These are phyloP conservation scores for Catharus ustulatus DNA, from an alignment of 2,797 vertebrate genomes.

Conservation along the genomic window DNA sequence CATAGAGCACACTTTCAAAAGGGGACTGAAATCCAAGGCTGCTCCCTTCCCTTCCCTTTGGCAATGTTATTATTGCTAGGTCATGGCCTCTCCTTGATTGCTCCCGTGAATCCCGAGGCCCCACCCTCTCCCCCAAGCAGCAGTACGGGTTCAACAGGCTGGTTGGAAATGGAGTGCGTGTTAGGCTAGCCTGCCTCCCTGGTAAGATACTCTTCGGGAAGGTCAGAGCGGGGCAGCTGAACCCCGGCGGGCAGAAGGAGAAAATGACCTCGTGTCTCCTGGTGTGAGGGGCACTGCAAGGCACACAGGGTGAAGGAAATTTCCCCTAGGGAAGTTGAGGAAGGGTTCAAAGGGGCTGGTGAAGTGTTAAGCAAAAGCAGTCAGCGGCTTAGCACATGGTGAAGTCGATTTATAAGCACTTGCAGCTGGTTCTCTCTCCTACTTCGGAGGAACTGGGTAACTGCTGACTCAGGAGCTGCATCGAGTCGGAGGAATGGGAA, in stretches of 20 bases:
- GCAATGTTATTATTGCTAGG: slow-evolving; percentile 38
- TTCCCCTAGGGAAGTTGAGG: neutral
- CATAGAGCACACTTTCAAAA: neutral
- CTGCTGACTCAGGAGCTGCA: slow-evolving; percentile 38
- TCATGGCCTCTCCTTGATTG: slow-evolving; percentile 29
- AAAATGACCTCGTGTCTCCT: neutral
- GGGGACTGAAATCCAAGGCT: neutral
- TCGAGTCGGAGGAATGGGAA: neutral
- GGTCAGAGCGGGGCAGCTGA: neutral
- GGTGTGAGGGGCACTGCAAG: neutral
- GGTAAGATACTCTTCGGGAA: neutral
- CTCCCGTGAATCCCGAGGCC: neutral
- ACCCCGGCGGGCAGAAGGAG: neutral
- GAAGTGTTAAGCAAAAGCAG: slow-evolving; percentile 23
- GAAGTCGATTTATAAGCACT: slow-evolving; percentile 12
- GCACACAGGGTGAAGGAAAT: neutral
- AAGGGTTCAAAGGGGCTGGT: neutral
- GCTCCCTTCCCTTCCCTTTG: slow-evolving; percentile 1
- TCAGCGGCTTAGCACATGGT: neutral
- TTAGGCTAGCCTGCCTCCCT: neutral
- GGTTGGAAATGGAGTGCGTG: neutral
- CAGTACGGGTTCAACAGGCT: slow-evolving; percentile 32
- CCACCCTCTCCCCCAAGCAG: slow-evolving; percentile 39
- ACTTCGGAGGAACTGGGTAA: neutral
- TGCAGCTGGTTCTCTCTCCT: slow-evolving; percentile 26